Evolutionary conservation across 2,888 invertebrate species (phyloP).

Genomic region (Amphimallon solstitiale): DNA sequence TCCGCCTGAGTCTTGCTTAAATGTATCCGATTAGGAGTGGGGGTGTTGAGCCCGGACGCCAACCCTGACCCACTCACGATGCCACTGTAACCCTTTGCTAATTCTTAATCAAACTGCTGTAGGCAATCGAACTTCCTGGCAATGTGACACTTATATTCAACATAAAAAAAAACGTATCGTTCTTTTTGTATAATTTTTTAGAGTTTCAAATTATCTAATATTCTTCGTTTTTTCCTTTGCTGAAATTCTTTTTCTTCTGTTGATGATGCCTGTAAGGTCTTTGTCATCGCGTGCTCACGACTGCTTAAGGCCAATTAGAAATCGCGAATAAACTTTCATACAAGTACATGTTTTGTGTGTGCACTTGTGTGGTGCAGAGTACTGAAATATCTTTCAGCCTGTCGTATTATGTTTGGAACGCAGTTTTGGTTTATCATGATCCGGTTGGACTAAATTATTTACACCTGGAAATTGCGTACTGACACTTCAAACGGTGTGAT

Average conservation of each 20-base stretch:
- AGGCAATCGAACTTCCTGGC: not conserved
- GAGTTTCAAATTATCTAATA: too few relatives aligned
- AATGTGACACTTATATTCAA: too few relatives aligned
- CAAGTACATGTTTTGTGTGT: slow-evolving; percentile 4
- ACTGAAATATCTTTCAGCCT: slow-evolving; percentile 29
- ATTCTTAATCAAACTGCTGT: slow-evolving; percentile 34
- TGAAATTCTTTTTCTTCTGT: not conserved
- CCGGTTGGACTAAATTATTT: slow-evolving; percentile 29
- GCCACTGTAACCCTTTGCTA: slow-evolving; percentile 59
- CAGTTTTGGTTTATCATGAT: slow-evolving; percentile 19
- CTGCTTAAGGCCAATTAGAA: slow-evolving; percentile 37
- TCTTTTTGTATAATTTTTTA: too few relatives aligned
- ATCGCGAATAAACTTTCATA: slow-evolving; percentile 37
- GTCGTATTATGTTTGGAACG: slow-evolving; percentile 26
- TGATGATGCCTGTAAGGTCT: slow-evolving; percentile 6
- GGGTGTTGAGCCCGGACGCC: slow-evolving; percentile 59
- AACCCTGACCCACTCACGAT: slow-evolving; percentile 63
- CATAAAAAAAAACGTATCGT: too few relatives aligned
- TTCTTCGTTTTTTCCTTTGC: too few relatives aligned
- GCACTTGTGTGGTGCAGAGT: slow-evolving; percentile 40
- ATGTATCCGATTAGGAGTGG: slow-evolving; percentile 54
- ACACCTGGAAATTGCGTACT: not conserved
- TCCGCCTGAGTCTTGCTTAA: slow-evolving; percentile 54
- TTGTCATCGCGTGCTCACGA: slow-evolving; percentile 16
- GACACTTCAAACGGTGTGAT: not conserved